Evolutionary conservation across 2,797 vertebrate genomes (phyloP).

Genomic region (Trachurus trachurus): DNA sequence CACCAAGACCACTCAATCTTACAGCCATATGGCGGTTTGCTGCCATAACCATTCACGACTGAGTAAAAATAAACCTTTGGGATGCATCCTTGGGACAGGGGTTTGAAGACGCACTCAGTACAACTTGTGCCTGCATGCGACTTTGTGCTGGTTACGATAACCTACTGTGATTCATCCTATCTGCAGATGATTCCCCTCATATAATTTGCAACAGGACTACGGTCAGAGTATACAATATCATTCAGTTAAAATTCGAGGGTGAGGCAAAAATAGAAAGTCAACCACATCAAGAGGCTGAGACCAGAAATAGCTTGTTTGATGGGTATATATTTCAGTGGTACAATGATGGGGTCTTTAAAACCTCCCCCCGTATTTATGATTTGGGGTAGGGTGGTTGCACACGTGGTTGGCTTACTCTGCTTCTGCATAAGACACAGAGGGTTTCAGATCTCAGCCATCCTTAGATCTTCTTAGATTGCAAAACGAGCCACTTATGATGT

Average conservation of each 20-base stretch:
- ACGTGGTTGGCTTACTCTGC: constrained; percentile 72
- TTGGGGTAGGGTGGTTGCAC: constrained; percentile 74
- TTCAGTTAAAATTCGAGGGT: constrained; percentile 79
- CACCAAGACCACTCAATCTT: constrained; percentile 82
- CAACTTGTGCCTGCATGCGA: constrained; percentile 39
- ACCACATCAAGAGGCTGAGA: constrained; percentile 83
- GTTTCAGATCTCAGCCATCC: constrained; percentile 62
- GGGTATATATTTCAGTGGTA: constrained; percentile 78
- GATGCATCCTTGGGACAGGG: constrained; percentile 79
- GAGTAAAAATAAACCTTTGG: constrained; percentile 84
- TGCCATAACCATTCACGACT: constrained; percentile 84
- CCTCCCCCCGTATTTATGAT: constrained; percentile 68
- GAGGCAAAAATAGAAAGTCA: constrained; percentile 85
- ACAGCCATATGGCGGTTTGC: constrained; percentile 81
- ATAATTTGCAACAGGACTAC: constrained; percentile 81
- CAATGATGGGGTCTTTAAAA: constrained; percentile 83
- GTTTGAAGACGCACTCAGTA: constrained; percentile 60
- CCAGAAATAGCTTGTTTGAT: constrained; percentile 83
- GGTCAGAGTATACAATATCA: constrained; percentile 82
- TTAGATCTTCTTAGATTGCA: constrained; percentile 24
- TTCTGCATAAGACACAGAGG: constrained; percentile 62
- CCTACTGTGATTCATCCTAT: constrained; percentile 84
- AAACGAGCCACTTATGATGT: constrained; percentile 47
- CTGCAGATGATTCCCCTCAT: constrained; percentile 80
- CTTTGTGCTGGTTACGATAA: constrained; percentile 83